Base-by-base conservation (phyloP, 2,888 invertebrate species). In the Torymus aiolomorphi region DNA sequence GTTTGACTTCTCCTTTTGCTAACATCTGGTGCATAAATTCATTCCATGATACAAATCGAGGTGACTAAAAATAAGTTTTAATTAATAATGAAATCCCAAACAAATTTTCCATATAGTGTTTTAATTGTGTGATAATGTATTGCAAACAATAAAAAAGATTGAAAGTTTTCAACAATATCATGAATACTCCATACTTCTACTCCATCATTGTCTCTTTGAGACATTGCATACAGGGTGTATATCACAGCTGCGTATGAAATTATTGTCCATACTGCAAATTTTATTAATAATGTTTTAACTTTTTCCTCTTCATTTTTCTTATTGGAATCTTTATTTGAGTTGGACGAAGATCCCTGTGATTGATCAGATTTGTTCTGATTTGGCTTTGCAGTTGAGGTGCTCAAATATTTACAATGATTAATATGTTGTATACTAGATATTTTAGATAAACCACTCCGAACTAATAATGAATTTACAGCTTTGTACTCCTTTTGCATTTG, bases 11-110 rank as follows among this genome's bases (percentile, higher is more conserved):
- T 14, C 98, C 98, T 88, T 96, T 97, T 0, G 96, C 95, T 75
- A 99, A 91, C 96, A 99, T 97, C 82, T 97, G 95, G 90, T 98
- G 95, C 0, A 97, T 94, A 92, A 99, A 99, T 91, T 98, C 98
- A 91, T 97, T 97, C 98, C 98, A 99, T 0, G 97, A 96, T 1
- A 97, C 95, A 71, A 83, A 84, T 57, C 67, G 80, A 16, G 83
- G 76, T 59, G 63, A 1, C 82, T 82, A 5, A 14, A 76, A 81
- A 0, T 62, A 57, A 63, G 65, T 31, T 11, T 52, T 54, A 51
- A 62, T 20, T 72, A 31, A 13, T 52, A 13, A 42, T 59, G n/a
- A n/a, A n/a, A 71, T 10, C 5, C 4, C 31, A 31, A 4, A 31
- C 2, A 31, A 31, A 2, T 31, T 31, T 31, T 31, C 4, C 31